Percentiles rank a stretch among this genome's conserved stretches.
Evolutionary conservation across 2,888 invertebrate species (phyloP).

Genomic region (Aspidiotus rigidus): DNA sequence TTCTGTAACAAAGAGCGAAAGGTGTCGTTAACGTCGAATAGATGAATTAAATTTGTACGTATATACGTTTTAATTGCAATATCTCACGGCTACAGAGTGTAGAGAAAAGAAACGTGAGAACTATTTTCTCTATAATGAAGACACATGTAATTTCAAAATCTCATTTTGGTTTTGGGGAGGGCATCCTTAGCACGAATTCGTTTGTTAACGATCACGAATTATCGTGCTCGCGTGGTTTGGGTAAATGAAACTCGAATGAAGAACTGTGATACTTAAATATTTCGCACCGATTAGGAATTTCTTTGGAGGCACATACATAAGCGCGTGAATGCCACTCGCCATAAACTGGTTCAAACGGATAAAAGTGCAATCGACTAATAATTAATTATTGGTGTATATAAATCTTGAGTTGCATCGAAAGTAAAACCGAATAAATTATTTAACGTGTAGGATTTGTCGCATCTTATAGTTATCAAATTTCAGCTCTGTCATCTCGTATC

Average conservation of each 20-base stretch:
- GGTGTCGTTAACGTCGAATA: constrained; percentile 2
- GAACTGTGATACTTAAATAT: too few relatives aligned
- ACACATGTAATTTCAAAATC: constrained; percentile 22
- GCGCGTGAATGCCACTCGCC: too few relatives aligned
- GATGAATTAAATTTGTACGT: constrained; percentile 2
- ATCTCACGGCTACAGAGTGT: background rate
- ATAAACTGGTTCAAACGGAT: too few relatives aligned
- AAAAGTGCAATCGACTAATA: too few relatives aligned
- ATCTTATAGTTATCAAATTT: too few relatives aligned
- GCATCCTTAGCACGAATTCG: constrained; percentile 30
- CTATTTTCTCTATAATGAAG: constrained; percentile 24
- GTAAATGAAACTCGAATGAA: background rate
- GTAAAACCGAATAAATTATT: too few relatives aligned
- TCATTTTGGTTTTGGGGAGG: constrained; percentile 31
- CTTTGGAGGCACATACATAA: too few relatives aligned
- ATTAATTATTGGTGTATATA: too few relatives aligned
- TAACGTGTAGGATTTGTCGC: too few relatives aligned
- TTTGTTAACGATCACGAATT: constrained; percentile 29
- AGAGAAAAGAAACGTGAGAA: constrained; percentile 20
- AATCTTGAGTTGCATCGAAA: too few relatives aligned
- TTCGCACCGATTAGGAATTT: too few relatives aligned
- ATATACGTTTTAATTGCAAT: constrained; percentile 4
- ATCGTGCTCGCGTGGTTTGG: constrained; percentile 18
- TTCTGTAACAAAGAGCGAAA: background rate
- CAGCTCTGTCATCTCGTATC: too few relatives aligned